Evolutionary conservation across 2,113 vertebrate genomes (phyloP).

Genomic region (Barnardius zonarius): DNA sequence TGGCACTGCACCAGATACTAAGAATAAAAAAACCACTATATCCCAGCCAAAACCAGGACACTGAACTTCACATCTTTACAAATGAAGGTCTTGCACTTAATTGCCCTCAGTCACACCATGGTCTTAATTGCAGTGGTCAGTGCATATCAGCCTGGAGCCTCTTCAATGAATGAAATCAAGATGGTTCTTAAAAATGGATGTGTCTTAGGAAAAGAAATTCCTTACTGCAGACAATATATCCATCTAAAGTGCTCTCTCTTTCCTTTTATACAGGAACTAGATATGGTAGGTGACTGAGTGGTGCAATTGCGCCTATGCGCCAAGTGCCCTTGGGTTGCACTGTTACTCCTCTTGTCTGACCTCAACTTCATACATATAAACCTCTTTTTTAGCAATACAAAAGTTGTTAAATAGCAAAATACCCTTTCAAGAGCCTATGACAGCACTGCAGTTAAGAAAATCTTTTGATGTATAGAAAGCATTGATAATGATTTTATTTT

Average conservation of each 20-base stretch:
- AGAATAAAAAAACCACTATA: too few relatives aligned
- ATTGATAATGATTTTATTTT: neutral
- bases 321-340: neutral
- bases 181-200: neutral
- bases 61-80: neutral
- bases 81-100: neutral
- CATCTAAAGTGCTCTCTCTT: neutral
- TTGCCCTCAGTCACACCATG: neutral
- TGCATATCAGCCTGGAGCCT: neutral
- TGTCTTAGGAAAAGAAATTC: neutral
- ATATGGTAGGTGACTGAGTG: fast-evolving
- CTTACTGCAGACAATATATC: neutral
- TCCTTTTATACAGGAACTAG: neutral
- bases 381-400: neutral
- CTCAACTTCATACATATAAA: neutral
- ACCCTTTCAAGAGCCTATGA: neutral
- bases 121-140: neutral
- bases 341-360: neutral
- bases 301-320: fast-evolving
- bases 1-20: too few relatives aligned
- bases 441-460: neutral
- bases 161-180: neutral
- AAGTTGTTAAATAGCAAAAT: neutral
- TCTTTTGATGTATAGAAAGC: neutral
- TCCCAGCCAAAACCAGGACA: too few relatives aligned